These are phyloP conservation scores for Cherax quadricarinatus DNA, from an alignment of 1,140 invertebrate genomes.

Conservation along the genomic window DNA sequence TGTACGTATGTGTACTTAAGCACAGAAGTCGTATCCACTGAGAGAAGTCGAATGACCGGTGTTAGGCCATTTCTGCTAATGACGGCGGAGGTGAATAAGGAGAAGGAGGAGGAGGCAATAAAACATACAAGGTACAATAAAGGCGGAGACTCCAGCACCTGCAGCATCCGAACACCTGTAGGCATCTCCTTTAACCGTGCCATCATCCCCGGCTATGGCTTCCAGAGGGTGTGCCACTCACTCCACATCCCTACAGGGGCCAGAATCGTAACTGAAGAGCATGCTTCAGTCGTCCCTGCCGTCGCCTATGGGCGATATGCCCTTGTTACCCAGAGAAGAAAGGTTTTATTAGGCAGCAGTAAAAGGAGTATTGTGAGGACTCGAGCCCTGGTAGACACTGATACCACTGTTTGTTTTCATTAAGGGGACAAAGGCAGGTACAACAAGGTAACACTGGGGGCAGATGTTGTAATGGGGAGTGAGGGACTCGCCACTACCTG, in stretches of 20 bases:
- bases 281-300: too few species aligned
- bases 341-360: constrained; percentile 66
- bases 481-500: constrained; percentile 5
- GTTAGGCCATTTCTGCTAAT: not conserved
- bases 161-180: constrained; percentile 27
- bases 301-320: not conserved
- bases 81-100: constrained; percentile 35
- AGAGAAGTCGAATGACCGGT: too few species aligned
- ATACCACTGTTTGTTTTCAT: constrained; percentile 71
- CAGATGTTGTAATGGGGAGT: constrained; percentile 56
- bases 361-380: constrained; percentile 67
- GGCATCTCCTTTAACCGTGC: constrained; percentile 14
- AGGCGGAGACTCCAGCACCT: constrained; percentile 50
- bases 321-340: not conserved
- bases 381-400: constrained; percentile 57
- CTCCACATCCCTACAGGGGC: not conserved
- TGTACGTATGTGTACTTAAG: not conserved
- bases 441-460: constrained; percentile 58
- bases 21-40: too few species aligned
- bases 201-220: not conserved
- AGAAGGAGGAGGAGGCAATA: not conserved
- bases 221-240: constrained; percentile 25
- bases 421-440: constrained; percentile 69
- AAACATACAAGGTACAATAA: constrained; percentile 63
- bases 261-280: not conserved